phyloP scores from a whole-genome alignment of 2,888 invertebrate species.

The Caenorhabditis becei region DNA sequence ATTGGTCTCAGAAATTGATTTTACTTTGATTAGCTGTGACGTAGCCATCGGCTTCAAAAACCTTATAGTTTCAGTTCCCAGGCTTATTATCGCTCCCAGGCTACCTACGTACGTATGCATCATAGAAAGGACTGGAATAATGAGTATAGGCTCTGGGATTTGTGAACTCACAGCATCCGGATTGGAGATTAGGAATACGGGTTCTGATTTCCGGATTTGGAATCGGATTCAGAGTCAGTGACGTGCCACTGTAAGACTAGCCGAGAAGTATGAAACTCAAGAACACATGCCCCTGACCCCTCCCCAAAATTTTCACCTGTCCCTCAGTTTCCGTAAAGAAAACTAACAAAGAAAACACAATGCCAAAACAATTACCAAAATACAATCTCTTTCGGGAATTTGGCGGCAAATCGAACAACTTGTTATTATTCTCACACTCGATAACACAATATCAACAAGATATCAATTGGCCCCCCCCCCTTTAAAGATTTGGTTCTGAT shows the following conservation, averaged over 20 bases:
- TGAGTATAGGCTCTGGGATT: too few relatives aligned
- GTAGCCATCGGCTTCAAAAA: background rate
- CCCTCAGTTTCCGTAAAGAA: background rate
- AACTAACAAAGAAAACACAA: background rate
- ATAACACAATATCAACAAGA: background rate
- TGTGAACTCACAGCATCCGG: too few relatives aligned
- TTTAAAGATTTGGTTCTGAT: background rate
- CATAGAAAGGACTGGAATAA: too few relatives aligned
- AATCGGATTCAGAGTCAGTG: too few relatives aligned
- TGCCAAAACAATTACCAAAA: slow-evolving; percentile 11
- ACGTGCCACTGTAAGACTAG: too few relatives aligned
- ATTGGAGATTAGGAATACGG: too few relatives aligned
- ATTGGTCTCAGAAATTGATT: slow-evolving; percentile 1
- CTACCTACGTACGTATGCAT: too few relatives aligned
- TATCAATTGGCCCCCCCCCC: background rate
- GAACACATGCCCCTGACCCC: too few relatives aligned
- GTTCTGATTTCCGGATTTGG: too few relatives aligned
- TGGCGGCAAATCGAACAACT: slow-evolving; percentile 4
- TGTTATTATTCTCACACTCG: background rate
- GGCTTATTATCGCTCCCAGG: too few relatives aligned
- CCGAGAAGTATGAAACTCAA: too few relatives aligned
- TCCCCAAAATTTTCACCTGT: too few relatives aligned
- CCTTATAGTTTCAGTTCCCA: background rate
- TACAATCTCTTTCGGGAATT: slow-evolving; percentile 20
- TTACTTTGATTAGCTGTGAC: background rate